A percentile compares a stretch with the other conserved stretches of the same genome.
These are phyloP conservation scores for Hoplodrina blanda DNA, from an alignment of 2,888 invertebrate species.

Conservation along the genomic window DNA sequence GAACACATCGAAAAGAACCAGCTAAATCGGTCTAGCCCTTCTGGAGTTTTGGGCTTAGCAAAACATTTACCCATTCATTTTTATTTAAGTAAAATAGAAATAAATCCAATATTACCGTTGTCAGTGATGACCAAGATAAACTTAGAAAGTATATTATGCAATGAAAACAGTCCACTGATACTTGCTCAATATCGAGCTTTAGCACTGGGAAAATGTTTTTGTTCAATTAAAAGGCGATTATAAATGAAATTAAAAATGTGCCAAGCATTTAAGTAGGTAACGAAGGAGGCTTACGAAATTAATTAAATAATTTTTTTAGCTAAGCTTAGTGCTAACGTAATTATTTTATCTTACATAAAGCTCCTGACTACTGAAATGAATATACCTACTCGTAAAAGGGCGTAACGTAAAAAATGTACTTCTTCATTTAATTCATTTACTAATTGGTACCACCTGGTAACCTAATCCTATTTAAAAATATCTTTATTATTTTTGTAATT, in stretches of 20 bases:
- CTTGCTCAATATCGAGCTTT: too few relatives aligned
- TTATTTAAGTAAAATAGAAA: too few relatives aligned
- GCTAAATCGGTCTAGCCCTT: too few relatives aligned
- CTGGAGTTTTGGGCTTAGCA: too few relatives aligned
- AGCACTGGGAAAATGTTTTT: neutral
- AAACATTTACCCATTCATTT: too few relatives aligned
- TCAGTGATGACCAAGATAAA: too few relatives aligned
- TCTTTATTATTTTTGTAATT: neutral
- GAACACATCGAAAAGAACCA: too few relatives aligned
- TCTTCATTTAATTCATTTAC: slow-evolving; percentile 1
- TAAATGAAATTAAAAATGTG: slow-evolving; percentile 3
- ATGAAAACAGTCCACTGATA: too few relatives aligned
- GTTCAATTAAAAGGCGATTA: neutral
- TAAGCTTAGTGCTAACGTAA: slow-evolving; percentile 6
- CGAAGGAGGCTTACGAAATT: slow-evolving; percentile 14
- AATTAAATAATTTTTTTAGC: slow-evolving; percentile 21
- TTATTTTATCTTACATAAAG: slow-evolving; percentile 33
- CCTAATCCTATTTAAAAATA: slow-evolving; percentile 1
- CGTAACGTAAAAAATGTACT: slow-evolving; percentile 3
- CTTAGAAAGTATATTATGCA: too few relatives aligned
- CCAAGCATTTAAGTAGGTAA: slow-evolving; percentile 19
- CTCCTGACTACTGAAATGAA: slow-evolving; percentile 2
- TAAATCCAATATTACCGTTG: too few relatives aligned
- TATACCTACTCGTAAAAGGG: too few relatives aligned
- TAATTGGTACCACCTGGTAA: slow-evolving; percentile 14